Conservation (phyloP, 1,140 invertebrate genomes). For the Dolichoris vasculosae region DNA sequence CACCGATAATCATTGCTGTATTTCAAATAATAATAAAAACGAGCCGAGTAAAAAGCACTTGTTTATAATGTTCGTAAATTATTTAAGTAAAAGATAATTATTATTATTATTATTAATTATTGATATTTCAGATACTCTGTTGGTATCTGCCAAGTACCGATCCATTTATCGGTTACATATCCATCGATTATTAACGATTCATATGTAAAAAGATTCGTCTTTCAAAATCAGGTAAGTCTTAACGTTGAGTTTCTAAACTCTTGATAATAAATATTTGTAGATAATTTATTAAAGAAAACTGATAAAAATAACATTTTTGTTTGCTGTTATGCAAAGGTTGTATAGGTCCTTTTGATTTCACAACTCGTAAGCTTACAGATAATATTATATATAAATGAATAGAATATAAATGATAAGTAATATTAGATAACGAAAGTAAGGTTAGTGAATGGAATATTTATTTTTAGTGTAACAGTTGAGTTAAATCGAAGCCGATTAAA, state of each 20-base stretch:
- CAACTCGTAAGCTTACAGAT: neutral
- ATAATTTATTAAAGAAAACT: neutral
- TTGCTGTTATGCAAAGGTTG: neutral
- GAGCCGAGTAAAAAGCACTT: neutral
- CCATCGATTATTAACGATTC: neutral
- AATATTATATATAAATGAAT: neutral
- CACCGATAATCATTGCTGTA: neutral
- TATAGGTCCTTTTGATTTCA: conserved; percentile 5
- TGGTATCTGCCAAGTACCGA: neutral
- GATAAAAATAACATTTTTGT: neutral
- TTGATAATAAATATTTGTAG: neutral
- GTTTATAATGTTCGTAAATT: neutral
- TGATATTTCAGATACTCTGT: neutral
- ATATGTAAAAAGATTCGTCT: too few relatives aligned
- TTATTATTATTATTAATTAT: neutral
- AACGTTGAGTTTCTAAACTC: neutral
- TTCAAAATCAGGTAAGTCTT: too few relatives aligned
- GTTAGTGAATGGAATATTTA: neutral
- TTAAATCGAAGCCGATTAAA: neutral
- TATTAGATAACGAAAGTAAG: neutral
- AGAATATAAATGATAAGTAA: conserved; percentile 8
- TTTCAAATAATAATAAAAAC: neutral
- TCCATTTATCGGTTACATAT: neutral
- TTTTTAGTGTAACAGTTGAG: neutral
- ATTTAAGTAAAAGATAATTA: neutral